phyloP scores from a whole-genome alignment of 2,113 vertebrate species.

The Gadus macrocephalus region DNA sequence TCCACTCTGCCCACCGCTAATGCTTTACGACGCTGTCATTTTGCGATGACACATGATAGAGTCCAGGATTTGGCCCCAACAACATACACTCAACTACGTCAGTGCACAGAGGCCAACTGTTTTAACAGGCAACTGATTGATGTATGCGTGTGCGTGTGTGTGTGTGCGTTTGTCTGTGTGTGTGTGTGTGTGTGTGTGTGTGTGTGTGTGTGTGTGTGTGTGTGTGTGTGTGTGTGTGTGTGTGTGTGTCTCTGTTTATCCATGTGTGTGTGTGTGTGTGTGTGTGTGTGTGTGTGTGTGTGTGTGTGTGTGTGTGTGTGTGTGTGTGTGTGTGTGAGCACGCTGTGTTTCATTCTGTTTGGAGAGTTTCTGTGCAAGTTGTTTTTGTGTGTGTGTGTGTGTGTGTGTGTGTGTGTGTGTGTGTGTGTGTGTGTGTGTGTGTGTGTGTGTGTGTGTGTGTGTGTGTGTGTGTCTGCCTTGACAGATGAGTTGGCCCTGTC shows the following conservation, averaged over 20 bases:
- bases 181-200: background rate
- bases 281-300: too few species aligned
- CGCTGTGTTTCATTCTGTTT: background rate
- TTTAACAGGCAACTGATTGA: too few species aligned
- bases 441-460: too few species aligned
- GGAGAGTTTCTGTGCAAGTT: background rate
- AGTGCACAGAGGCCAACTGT: constrained; percentile 6
- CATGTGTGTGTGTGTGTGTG: background rate
- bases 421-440: too few species aligned
- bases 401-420: too few species aligned
- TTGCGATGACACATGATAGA: constrained; percentile 65
- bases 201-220: background rate
- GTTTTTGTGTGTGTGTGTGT: too few species aligned
- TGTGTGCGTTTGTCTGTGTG: too few species aligned
- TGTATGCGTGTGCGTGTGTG: too few species aligned
- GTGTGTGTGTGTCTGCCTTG: background rate
- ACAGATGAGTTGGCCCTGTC: background rate
- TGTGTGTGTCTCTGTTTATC: background rate
- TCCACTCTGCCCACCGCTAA: constrained; percentile 46
- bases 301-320: too few species aligned
- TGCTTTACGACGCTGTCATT: constrained; percentile 66
- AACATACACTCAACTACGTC: constrained; percentile 16
- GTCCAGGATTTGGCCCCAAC: constrained; percentile 27
- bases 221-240: too few species aligned
- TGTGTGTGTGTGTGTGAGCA: background rate